A percentile compares a stretch with the other conserved stretches of the same genome.
These are phyloP conservation scores for Hormiphora californensis DNA, from an alignment of 37 sponge, comb jelly and placozoan species.

Conservation along the genomic window DNA sequence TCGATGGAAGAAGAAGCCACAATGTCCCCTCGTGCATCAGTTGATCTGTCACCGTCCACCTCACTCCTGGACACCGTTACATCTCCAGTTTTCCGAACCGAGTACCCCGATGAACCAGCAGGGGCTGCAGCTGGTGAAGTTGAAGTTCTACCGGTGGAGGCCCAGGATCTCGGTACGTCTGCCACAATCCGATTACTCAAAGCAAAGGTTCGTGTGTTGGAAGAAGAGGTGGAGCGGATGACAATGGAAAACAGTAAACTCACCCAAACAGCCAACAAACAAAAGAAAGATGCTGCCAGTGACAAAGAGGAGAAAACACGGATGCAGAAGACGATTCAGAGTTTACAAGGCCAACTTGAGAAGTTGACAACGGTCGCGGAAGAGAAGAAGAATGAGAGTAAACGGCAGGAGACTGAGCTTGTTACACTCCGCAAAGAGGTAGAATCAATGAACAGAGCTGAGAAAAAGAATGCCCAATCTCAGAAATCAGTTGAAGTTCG, in stretches of 20 bases:
- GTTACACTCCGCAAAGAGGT: slow-evolving; percentile 74
- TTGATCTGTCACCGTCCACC: no score
- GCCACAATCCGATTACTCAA: slow-evolving; percentile 79
- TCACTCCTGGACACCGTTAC: no score
- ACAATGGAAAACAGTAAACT: slow-evolving; percentile 62
- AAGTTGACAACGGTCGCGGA: slow-evolving; percentile 63
- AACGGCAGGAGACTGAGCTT: slow-evolving; percentile 68
- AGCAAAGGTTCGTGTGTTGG: slow-evolving; percentile 89
- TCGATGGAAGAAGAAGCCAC: not conserved
- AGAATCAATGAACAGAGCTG: slow-evolving; percentile 66
- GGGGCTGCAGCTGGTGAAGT: no score
- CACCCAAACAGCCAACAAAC: not conserved
- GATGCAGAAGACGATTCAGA: slow-evolving; percentile 59
- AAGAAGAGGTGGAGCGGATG: slow-evolving; percentile 89
- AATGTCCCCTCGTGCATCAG: no score
- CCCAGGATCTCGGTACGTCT: slow-evolving; percentile 54
- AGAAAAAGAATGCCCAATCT: slow-evolving; percentile 62
- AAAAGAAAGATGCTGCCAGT: not conserved
- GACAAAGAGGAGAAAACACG: slow-evolving; percentile 58
- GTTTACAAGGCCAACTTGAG: slow-evolving; percentile 62
- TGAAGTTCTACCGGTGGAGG: slow-evolving; percentile 31
- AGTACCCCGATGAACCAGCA: no score
- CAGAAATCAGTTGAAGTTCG: slow-evolving; percentile 79
- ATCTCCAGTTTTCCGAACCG: no score
- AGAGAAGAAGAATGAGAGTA: slow-evolving; percentile 64